phyloP scores from a whole-genome alignment of 2,113 vertebrate genomes.

The Cyprinodon brontotheroides region DNA sequence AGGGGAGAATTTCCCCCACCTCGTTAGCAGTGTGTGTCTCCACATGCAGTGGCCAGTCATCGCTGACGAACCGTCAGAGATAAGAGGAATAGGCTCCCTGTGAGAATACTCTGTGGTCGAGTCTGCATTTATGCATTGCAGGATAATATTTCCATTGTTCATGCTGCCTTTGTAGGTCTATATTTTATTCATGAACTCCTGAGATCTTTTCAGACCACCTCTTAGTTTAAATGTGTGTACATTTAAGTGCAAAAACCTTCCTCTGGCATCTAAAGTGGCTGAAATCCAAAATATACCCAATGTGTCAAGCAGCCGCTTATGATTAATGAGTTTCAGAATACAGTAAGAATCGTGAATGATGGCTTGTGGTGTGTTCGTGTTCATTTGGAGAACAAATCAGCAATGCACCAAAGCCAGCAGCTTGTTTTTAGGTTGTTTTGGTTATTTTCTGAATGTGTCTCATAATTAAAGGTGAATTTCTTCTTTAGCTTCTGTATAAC shows the following conservation, averaged over 20 bases:
- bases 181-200: slow-evolving; percentile 79
- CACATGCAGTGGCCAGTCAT: slow-evolving; percentile 53
- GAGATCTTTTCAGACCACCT: slow-evolving; percentile 42
- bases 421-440: slow-evolving; percentile 20
- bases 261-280: slow-evolving; percentile 38
- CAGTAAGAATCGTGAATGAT: slow-evolving; percentile 36
- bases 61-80: slow-evolving; percentile 55
- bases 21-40: slow-evolving; percentile 62
- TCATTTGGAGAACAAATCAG: slow-evolving; percentile 24
- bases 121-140: slow-evolving; percentile 53
- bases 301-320: slow-evolving; percentile 22
- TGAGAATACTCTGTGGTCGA: slow-evolving; percentile 53
- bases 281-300: slow-evolving; percentile 45
- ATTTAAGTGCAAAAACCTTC: slow-evolving; percentile 42
- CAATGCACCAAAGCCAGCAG: slow-evolving; percentile 6
- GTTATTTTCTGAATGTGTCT: slow-evolving; percentile 15
- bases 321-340: slow-evolving; percentile 55
- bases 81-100: slow-evolving; percentile 58
- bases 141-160: slow-evolving; percentile 79
- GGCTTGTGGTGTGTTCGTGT: slow-evolving; percentile 40
- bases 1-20: slow-evolving; percentile 48
- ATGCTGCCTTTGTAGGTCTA: slow-evolving; percentile 51
- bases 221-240: slow-evolving; percentile 27
- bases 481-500: slow-evolving; percentile 23
- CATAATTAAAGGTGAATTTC: slow-evolving; percentile 38